Conservation (phyloP, 2,888 invertebrate species). For the Clitarchus hookeri region DNA sequence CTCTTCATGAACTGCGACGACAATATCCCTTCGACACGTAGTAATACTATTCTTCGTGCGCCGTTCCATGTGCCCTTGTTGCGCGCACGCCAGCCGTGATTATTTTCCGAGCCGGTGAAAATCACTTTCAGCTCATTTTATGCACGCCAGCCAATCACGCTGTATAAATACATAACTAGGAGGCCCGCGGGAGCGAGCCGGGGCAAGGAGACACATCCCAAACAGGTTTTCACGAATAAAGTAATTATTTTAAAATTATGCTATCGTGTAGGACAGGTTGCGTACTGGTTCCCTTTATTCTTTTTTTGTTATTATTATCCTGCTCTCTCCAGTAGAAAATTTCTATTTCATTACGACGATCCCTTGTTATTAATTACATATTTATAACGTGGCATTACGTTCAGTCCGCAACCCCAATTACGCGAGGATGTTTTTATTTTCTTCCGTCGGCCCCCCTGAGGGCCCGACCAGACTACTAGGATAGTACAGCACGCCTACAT, state of each 20-base stretch:
- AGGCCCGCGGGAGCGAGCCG: neutral
- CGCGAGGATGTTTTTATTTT: conserved; percentile 7
- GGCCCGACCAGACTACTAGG: neutral
- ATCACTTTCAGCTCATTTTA: conserved; percentile 23
- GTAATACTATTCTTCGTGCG: no score
- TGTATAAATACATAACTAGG: conserved; percentile 25
- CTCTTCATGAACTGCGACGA: no score
- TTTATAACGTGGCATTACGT: conserved; percentile 23
- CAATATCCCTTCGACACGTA: no score
- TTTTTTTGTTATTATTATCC: neutral
- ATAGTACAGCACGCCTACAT: no score
- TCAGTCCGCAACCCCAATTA: neutral
- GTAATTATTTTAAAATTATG: conserved; percentile 26
- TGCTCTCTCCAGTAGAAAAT: neutral
- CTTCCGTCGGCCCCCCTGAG: neutral
- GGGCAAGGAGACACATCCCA: neutral
- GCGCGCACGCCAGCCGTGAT: neutral
- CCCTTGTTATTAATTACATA: conserved; percentile 24
- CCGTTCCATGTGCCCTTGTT: neutral
- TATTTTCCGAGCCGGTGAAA: conserved; percentile 20
- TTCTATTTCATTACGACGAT: neutral
- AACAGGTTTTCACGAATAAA: conserved; percentile 23
- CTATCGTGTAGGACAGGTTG: conserved; percentile 3
- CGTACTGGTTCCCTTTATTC: neutral
- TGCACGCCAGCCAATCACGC: conserved; percentile 9